Percentiles rank a stretch among this genome's conserved stretches.
Evolutionary conservation across 1,140 invertebrate species (phyloP).

Genomic region (Lucilia cuprina): DNA sequence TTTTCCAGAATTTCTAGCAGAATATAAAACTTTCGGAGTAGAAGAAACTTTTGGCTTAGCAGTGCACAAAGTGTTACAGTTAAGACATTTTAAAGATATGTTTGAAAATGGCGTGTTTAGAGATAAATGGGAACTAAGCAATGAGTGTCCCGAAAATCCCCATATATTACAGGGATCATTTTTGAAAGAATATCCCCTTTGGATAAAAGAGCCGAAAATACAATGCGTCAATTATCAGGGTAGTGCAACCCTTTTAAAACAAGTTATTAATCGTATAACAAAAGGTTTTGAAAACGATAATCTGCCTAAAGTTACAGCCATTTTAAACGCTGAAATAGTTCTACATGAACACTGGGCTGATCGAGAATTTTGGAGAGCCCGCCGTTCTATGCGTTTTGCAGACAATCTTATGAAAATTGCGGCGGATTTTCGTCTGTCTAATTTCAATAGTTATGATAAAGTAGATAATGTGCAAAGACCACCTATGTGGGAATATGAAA

Average conservation of each 20-base stretch:
- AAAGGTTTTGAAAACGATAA: constrained; percentile 46
- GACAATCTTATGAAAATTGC: constrained; percentile 74
- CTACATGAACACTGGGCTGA: constrained; percentile 88
- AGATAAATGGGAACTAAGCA: constrained; percentile 77
- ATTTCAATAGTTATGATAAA: constrained; percentile 71
- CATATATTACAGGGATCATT: not conserved
- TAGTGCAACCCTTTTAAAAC: constrained; percentile 70
- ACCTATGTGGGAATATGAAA: constrained; percentile 54
- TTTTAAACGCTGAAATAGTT: constrained; percentile 88
- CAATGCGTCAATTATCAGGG: constrained; percentile 88
- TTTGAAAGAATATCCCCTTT: constrained; percentile 46
- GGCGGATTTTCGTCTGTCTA: constrained; percentile 71
- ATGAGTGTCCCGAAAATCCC: constrained; percentile 63
- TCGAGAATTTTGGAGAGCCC: constrained; percentile 81
- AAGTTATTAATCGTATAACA: constrained; percentile 57
- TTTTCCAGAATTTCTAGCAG: constrained; percentile 78
- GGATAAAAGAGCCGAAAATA: constrained; percentile 66
- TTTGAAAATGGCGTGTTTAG: constrained; percentile 81
- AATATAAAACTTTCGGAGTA: constrained; percentile 56
- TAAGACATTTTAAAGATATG: constrained; percentile 87
- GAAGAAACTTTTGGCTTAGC: constrained; percentile 49
- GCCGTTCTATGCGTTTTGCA: constrained; percentile 92
- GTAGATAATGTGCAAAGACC: constrained; percentile 59
- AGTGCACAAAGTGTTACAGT: constrained; percentile 76
- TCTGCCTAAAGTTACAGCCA: constrained; percentile 71